phyloP scores from a whole-genome alignment of 2,888 invertebrate species.

The Phortica okadai region DNA sequence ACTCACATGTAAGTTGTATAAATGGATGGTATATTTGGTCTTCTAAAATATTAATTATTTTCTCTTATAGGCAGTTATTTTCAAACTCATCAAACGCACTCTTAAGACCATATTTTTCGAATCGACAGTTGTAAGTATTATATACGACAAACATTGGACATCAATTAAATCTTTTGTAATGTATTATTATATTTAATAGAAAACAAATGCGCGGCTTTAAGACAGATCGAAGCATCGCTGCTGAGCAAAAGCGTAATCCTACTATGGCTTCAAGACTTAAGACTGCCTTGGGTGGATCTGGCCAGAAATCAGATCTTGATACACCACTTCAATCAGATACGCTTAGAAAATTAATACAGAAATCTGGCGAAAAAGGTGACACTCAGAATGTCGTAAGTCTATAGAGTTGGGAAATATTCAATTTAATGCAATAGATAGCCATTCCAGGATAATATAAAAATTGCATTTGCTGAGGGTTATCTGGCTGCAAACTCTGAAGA shows the following conservation, averaged over 20 bases:
- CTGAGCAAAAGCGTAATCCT: slow-evolving; percentile 85
- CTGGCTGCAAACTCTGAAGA: slow-evolving; percentile 79
- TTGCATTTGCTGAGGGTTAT: slow-evolving; percentile 95
- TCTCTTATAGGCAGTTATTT: slow-evolving; percentile 49
- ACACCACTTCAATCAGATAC: slow-evolving; percentile 65
- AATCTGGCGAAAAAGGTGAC: slow-evolving; percentile 51
- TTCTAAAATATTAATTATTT: too few species aligned
- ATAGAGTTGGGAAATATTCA: neutral
- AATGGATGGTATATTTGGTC: neutral
- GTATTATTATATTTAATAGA: slow-evolving; percentile 45
- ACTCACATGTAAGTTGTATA: slow-evolving; percentile 47
- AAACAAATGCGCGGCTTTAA: slow-evolving; percentile 83
- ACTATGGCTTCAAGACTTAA: slow-evolving; percentile 82
- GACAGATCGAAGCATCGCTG: slow-evolving; percentile 84
- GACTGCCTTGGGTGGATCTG: slow-evolving; percentile 70
- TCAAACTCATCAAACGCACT: slow-evolving; percentile 51
- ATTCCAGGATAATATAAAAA: slow-evolving; percentile 84
- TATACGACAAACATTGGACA: neutral
- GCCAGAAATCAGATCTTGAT: slow-evolving; percentile 61
- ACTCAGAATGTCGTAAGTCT: slow-evolving; percentile 57
- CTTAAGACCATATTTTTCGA: slow-evolving; percentile 49
- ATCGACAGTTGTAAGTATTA: slow-evolving; percentile 58
- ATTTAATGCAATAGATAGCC: slow-evolving; percentile 56
- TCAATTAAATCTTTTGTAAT: neutral
- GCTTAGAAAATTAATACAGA: slow-evolving; percentile 64